phyloP scores from a whole-genome alignment of 2,797 vertebrate genomes.

The Tympanoctomys barrerae region DNA sequence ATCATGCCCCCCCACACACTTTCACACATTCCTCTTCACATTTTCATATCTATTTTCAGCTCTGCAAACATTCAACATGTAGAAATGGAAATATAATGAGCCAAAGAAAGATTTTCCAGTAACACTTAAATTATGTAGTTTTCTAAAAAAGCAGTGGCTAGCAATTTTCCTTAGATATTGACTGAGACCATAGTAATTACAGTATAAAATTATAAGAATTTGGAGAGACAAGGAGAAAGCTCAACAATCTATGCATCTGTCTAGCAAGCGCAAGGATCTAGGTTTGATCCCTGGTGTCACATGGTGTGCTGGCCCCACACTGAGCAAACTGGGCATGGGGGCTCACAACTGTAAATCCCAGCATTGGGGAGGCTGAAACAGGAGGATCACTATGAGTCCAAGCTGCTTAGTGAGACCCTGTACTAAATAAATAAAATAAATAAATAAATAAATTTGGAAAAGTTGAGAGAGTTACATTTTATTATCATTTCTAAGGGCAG shows the following conservation, averaged over 20 bases:
- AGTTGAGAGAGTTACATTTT: not conserved
- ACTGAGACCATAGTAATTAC: slow-evolving; percentile 2
- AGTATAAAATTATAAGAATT: slow-evolving; percentile 28
- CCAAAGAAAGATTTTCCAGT: slow-evolving; percentile 61
- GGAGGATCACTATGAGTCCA: too few relatives aligned
- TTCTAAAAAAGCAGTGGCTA: not conserved
- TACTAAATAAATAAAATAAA: too few relatives aligned
- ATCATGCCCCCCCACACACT: not conserved
- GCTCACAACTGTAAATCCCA: too few relatives aligned
- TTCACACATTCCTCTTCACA: not conserved
- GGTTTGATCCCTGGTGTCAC: too few relatives aligned
- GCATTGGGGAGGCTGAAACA: too few relatives aligned
- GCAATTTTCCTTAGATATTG: slow-evolving; percentile 56
- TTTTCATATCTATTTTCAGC: not conserved
- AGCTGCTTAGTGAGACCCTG: too few relatives aligned
- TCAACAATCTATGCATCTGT: too few relatives aligned
- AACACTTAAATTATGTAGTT: slow-evolving; percentile 61
- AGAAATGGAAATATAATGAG: slow-evolving; percentile 81
- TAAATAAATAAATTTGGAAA: not conserved
- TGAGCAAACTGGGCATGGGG: too few relatives aligned
- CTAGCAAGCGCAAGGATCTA: too few relatives aligned
- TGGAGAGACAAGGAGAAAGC: not conserved
- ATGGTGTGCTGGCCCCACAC: too few relatives aligned
- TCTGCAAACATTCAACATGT: slow-evolving; percentile 68
- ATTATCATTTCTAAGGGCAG: not conserved